A percentile compares a stretch with the other conserved stretches of the same genome.
phyloP scores from a whole-genome alignment of 1,140 invertebrate species.

The Tetraneura akinire region DNA sequence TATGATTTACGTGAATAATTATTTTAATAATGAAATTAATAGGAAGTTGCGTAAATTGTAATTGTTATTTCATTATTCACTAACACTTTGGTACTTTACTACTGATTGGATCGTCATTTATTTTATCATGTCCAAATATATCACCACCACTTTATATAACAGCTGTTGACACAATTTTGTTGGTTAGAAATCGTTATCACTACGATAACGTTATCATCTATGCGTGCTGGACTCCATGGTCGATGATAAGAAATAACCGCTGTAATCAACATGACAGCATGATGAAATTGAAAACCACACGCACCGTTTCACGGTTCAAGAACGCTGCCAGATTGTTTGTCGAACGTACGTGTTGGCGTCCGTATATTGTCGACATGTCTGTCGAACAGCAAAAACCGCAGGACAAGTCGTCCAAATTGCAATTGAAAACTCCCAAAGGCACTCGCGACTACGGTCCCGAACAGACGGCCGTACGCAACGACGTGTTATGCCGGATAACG shows the following conservation, averaged over 20 bases:
- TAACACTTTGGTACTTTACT: neutral
- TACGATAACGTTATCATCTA: neutral
- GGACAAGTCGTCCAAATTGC: neutral
- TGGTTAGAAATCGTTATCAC: neutral
- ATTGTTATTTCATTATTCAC: too few species aligned
- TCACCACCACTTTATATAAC: neutral
- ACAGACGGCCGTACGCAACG: slow-evolving; percentile 90
- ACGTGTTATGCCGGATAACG: slow-evolving; percentile 86
- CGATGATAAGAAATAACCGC: neutral
- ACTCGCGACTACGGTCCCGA: slow-evolving; percentile 92
- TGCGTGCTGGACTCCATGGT: too few species aligned
- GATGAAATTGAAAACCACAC: neutral
- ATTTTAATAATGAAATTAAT: too few species aligned
- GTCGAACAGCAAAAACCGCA: neutral
- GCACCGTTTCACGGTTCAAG: neutral
- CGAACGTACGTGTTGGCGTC: too few species aligned
- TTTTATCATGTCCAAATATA: neutral
- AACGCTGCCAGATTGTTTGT: neutral
- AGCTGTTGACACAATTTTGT: slow-evolving; percentile 3
- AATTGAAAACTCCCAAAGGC: slow-evolving; percentile 89
- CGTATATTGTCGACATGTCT: neutral
- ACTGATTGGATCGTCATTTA: neutral
- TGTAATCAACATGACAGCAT: neutral
- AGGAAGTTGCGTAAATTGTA: too few species aligned
- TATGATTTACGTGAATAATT: too few species aligned